Percentiles rank a stretch among this genome's conserved stretches.
phyloP scores from a whole-genome alignment of 1,140 invertebrate species.

The Onthophagus taurus region DNA sequence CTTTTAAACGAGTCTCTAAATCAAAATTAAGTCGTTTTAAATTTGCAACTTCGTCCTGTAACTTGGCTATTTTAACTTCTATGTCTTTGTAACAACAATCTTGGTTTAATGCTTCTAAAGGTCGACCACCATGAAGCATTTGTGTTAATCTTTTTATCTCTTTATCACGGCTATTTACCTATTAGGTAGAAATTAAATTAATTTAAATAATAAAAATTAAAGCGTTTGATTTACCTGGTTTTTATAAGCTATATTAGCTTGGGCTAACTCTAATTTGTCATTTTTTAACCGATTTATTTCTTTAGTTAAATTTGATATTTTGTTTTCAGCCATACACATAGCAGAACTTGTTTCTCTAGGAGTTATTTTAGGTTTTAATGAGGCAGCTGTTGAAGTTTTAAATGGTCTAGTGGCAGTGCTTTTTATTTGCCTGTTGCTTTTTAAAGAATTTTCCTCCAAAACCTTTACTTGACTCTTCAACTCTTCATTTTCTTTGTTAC shows the following conservation, averaged over 20 bases:
- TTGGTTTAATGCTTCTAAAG: constrained; percentile 43
- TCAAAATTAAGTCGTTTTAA: constrained; percentile 45
- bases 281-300: constrained; percentile 43
- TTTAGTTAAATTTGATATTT: constrained; percentile 39
- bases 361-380: constrained; percentile 21
- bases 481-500: constrained; percentile 21
- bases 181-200: constrained; percentile 8
- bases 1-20: constrained; percentile 50
- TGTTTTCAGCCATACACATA: constrained; percentile 40
- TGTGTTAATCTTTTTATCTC: constrained; percentile 53
- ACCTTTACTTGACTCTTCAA: constrained; percentile 20
- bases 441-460: too few relatives aligned
- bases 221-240: constrained; percentile 39
- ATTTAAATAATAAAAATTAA: neutral
- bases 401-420: constrained; percentile 7
- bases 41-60: constrained; percentile 42
- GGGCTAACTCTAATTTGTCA: constrained; percentile 37
- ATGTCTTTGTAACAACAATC: constrained; percentile 46
- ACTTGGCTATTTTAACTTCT: constrained; percentile 33
- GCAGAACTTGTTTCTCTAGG: constrained; percentile 34
- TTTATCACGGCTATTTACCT: constrained; percentile 42
- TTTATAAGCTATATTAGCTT: constrained; percentile 37
- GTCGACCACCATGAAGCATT: constrained; percentile 52
- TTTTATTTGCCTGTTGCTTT: neutral
- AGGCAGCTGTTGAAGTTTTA: constrained; percentile 23